A percentile compares a stretch with the other conserved stretches of the same genome.
Evolutionary conservation across 2,797 vertebrate genomes (phyloP).

Genomic region (Enteromius unitaeniatus): DNA sequence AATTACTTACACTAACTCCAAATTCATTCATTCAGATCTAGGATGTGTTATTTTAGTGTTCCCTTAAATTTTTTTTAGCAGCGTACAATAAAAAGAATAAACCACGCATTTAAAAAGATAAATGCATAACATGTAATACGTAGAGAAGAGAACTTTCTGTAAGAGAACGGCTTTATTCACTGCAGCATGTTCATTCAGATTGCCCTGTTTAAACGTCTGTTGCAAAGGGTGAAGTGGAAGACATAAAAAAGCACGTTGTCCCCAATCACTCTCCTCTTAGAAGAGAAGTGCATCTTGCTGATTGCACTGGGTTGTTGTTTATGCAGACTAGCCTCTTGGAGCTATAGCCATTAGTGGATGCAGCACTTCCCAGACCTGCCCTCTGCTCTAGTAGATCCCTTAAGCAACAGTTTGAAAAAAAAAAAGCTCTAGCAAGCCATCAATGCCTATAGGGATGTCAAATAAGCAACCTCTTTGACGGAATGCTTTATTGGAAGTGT

Average conservation of each 20-base stretch:
- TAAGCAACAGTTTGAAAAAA: slow-evolving; percentile 56
- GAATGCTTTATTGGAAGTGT: slow-evolving; percentile 32
- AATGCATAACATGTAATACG: slow-evolving; percentile 8
- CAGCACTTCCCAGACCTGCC: slow-evolving; percentile 49
- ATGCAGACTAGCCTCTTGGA: slow-evolving; percentile 64
- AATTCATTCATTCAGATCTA: too few species aligned
- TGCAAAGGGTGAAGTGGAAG: slow-evolving; percentile 50
- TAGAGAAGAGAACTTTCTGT: background rate
- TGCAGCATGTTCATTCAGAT: slow-evolving; percentile 23
- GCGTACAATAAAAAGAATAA: background rate
- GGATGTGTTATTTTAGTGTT: too few species aligned
- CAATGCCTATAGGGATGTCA: slow-evolving; percentile 6
- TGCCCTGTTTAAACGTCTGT: slow-evolving; percentile 50
- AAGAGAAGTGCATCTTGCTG: slow-evolving; percentile 57
- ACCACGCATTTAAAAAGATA: background rate
- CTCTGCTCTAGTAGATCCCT: slow-evolving; percentile 54
- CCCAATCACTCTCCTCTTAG: slow-evolving; percentile 51
- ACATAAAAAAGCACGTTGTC: slow-evolving; percentile 41
- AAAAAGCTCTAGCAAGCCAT: background rate
- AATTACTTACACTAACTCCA: too few species aligned
- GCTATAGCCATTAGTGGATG: slow-evolving; percentile 62
- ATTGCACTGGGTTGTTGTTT: slow-evolving; percentile 68
- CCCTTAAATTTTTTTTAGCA: too few species aligned
- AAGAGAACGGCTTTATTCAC: slow-evolving; percentile 10
- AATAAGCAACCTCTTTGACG: slow-evolving; percentile 7